These are phyloP conservation scores for Rhingia rostrata DNA, from an alignment of 2,888 invertebrate species.

Conservation along the genomic window DNA sequence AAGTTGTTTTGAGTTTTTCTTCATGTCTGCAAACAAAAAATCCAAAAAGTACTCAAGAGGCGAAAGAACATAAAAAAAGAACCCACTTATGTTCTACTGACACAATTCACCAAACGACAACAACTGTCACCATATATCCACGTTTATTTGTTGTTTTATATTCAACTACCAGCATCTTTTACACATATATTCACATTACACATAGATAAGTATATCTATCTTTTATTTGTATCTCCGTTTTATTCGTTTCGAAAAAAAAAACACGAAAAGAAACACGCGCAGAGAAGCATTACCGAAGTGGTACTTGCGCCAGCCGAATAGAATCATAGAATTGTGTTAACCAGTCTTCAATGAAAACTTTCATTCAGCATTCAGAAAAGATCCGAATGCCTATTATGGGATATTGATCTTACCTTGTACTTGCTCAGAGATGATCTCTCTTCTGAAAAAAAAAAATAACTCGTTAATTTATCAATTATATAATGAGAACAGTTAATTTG, in stretches of 20 bases:
- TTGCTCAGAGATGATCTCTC: no score
- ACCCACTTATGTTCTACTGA: slow-evolving; percentile 48
- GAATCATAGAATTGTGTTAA: slow-evolving; percentile 37
- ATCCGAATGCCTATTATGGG: slow-evolving; percentile 22
- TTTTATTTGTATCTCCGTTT: slow-evolving; percentile 13
- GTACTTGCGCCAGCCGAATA: slow-evolving; percentile 7
- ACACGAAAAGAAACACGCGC: slow-evolving; percentile 14
- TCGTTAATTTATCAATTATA: no score
- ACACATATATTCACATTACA: background rate
- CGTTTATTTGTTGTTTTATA: slow-evolving; percentile 17
- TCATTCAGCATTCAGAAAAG: slow-evolving; percentile 45
- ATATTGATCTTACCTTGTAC: background rate
- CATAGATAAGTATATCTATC: slow-evolving; percentile 2
- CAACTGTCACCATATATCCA: slow-evolving; percentile 30
- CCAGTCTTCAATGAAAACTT: slow-evolving; percentile 43
- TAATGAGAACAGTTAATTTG: no score
- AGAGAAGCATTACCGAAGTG: slow-evolving; percentile 34
- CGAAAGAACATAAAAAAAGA: slow-evolving; percentile 14
- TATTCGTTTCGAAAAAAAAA: slow-evolving; percentile 22
- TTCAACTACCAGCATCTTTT: background rate
- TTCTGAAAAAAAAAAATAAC: no score
- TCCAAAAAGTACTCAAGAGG: background rate
- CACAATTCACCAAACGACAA: slow-evolving; percentile 38
- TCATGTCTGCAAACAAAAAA: background rate
- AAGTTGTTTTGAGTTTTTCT: no score